Percentiles rank a stretch among this genome's conserved stretches.
phyloP scores from a whole-genome alignment of 1,140 invertebrate species.

The Asobara japonica region DNA sequence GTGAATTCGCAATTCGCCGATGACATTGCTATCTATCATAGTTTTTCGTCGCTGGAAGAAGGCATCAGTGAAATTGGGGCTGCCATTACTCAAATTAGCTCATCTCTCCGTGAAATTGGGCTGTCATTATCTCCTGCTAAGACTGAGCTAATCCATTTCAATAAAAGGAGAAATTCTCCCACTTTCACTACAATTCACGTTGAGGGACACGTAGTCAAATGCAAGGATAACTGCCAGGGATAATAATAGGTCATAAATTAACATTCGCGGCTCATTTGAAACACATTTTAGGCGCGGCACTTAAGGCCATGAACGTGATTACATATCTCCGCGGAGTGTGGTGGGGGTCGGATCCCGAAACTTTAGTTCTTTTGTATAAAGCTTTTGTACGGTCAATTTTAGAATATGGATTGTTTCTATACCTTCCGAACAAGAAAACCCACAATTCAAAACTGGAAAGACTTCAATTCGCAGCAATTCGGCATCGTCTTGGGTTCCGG shows the following conservation, averaged over 20 bases:
- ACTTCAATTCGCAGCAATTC: not conserved
- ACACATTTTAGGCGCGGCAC: no score
- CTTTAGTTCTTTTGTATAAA: not conserved
- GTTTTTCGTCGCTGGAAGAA: not conserved
- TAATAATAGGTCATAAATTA: constrained; percentile 19
- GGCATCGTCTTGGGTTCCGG: not conserved
- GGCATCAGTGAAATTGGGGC: not conserved
- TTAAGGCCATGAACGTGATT: not conserved
- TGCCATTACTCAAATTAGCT: not conserved
- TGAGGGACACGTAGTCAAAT: not conserved
- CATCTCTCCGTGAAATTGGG: not conserved
- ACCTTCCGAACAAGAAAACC: not conserved
- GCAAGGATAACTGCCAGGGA: not conserved
- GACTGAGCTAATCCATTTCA: constrained; percentile 21
- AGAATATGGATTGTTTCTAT: not conserved
- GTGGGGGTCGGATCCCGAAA: no score
- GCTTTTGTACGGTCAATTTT: not conserved
- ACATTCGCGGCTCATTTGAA: not conserved
- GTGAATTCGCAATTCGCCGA: constrained; percentile 20
- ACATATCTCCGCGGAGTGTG: not conserved
- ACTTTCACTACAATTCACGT: not conserved
- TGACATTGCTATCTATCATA: constrained; percentile 19
- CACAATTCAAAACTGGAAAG: not conserved
- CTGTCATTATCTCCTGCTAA: constrained; percentile 17
- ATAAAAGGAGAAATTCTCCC: not conserved